A percentile compares a stretch with the other conserved stretches of the same genome.
phyloP scores from a whole-genome alignment of 2,797 vertebrate genomes.

The Scolopax bukidnonensis region DNA sequence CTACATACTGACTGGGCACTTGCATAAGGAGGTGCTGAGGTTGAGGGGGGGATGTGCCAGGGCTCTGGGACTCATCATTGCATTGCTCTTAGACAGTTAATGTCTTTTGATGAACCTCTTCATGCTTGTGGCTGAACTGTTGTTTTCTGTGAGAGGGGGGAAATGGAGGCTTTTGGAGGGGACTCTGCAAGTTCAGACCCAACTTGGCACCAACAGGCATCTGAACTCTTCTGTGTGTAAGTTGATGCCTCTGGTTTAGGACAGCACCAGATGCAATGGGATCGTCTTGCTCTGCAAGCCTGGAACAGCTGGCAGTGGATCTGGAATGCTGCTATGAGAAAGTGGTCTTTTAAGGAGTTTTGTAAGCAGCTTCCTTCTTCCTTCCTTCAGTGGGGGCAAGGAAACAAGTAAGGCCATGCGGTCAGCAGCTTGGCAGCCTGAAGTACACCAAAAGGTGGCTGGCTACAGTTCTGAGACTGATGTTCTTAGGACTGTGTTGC shows the following conservation, averaged over 20 bases:
- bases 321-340: not conserved
- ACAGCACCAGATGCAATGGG: not conserved
- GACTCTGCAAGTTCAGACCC: not conserved
- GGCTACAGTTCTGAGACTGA: not conserved
- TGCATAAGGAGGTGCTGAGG: slow-evolving; percentile 12
- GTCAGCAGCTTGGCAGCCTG: not conserved
- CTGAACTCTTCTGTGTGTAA: not conserved
- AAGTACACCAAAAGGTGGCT: not conserved
- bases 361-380: not conserved
- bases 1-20: not conserved
- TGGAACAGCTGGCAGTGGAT: not conserved
- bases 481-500: not conserved
- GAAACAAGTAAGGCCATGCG: not conserved
- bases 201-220: not conserved
- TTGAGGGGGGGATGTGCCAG: not conserved
- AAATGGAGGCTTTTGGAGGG: not conserved
- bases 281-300: not conserved
- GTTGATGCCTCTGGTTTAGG: not conserved
- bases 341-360: not conserved
- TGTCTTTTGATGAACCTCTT: not conserved
- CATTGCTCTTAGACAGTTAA: not conserved
- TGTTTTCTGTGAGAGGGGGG: not conserved
- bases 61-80: not conserved
- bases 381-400: not conserved
- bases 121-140: not conserved